Percentiles rank a stretch among this genome's conserved stretches.
phyloP scores from a whole-genome alignment of 2,888 invertebrate genomes.

The Xestia sexstrigata region DNA sequence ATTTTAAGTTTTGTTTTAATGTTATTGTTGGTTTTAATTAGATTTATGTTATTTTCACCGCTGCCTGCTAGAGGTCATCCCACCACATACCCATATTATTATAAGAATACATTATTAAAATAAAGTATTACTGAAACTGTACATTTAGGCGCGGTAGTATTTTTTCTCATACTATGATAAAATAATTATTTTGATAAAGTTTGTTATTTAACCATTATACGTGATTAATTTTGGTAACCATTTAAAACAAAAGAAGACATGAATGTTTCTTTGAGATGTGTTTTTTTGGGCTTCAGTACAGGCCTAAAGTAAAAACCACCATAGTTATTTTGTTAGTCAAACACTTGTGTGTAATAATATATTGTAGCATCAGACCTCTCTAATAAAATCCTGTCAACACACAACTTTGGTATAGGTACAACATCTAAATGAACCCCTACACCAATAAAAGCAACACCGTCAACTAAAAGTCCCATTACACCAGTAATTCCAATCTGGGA shows the following conservation, averaged over 20 bases:
- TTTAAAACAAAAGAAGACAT: background rate
- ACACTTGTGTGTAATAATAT: background rate
- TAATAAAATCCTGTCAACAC: background rate
- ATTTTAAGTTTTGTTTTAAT: background rate
- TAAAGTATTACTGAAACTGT: no score
- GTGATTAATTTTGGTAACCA: background rate
- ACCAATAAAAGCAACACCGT: slow-evolving; percentile 13
- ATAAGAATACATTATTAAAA: no score
- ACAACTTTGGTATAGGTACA: background rate
- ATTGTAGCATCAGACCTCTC: background rate
- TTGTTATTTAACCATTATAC: background rate
- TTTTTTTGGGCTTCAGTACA: background rate
- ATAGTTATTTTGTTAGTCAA: background rate
- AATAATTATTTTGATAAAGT: background rate
- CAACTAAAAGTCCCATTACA: slow-evolving; percentile 36
- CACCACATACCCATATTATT: no score
- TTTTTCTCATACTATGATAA: no score
- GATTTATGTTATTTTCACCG: no score
- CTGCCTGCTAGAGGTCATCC: no score
- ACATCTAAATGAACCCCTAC: background rate
- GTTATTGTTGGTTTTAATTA: background rate
- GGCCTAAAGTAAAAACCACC: background rate
- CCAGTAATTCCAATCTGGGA: slow-evolving; percentile 32
- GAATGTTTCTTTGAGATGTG: background rate
- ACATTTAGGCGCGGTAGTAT: no score